Evolutionary conservation across 1,140 invertebrate genomes (phyloP).

Genomic region (Tenebrio molitor): DNA sequence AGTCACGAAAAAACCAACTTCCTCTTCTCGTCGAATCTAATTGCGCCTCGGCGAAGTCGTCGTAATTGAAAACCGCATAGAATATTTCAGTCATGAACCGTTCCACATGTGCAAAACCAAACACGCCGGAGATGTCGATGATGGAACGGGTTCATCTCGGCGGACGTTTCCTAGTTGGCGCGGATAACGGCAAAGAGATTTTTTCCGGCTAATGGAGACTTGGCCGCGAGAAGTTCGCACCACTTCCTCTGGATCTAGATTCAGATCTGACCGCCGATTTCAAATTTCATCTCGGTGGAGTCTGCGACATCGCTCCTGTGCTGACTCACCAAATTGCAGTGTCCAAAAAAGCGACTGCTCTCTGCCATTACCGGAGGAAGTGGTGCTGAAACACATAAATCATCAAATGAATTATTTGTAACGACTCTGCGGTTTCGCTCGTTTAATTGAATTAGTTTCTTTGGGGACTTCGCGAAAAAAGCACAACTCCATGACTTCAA

Average conservation of each 20-base stretch:
- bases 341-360: not conserved
- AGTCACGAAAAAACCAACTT: slow-evolving; percentile 20
- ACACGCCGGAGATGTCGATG: slow-evolving; percentile 11
- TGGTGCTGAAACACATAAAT: slow-evolving; percentile 18
- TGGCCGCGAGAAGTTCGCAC: too few relatives aligned
- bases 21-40: slow-evolving; percentile 25
- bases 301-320: too few relatives aligned
- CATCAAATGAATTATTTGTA: not conserved
- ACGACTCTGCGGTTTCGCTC: slow-evolving; percentile 5
- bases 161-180: slow-evolving; percentile 14
- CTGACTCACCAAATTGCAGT: slow-evolving; percentile 8
- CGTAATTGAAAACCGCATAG: slow-evolving; percentile 26
- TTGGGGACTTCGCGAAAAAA: not conserved
- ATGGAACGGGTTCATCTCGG: slow-evolving; percentile 26
- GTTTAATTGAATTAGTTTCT: slow-evolving; percentile 8
- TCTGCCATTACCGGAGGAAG: not conserved
- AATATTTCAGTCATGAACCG: slow-evolving; percentile 20
- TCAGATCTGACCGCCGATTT: too few relatives aligned
- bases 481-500: not conserved
- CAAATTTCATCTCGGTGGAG: too few relatives aligned
- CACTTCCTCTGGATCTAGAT: too few relatives aligned
- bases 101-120: slow-evolving; percentile 19
- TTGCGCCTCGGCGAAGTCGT: not conserved
- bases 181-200: slow-evolving; percentile 16
- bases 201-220: not conserved